phyloP scores from a whole-genome alignment of 2,797 vertebrate genomes.

The Myotis myotis region DNA sequence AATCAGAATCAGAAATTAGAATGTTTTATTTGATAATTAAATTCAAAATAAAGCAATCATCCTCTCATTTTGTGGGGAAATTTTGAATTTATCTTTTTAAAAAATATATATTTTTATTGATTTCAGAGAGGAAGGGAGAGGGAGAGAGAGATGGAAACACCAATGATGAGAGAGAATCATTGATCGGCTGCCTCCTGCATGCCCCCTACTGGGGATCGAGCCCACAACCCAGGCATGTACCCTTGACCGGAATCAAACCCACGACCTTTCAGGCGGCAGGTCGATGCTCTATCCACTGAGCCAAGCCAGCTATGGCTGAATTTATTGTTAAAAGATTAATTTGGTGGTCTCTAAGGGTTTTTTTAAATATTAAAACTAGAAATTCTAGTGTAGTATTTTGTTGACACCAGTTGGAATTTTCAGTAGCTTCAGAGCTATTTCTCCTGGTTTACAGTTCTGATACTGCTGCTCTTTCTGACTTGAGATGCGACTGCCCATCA shows the following conservation, averaged over 20 bases:
- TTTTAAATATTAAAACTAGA: background rate
- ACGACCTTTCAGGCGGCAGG: no score
- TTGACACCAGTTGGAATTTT: background rate
- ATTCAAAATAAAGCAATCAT: slow-evolving; percentile 15
- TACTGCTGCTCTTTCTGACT: background rate
- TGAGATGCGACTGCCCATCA: background rate
- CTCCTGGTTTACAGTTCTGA: background rate
- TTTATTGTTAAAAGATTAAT: background rate
- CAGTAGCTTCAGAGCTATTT: background rate
- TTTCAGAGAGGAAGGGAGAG: no score
- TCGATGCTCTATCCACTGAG: no score
- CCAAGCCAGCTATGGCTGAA: background rate
- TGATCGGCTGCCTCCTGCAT: no score
- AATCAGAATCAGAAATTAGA: slow-evolving; percentile 56
- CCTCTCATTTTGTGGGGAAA: background rate
- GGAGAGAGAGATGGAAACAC: no score
- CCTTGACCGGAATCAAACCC: no score
- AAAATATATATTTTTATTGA: no score
- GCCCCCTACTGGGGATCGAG: no score
- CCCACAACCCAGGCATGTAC: no score
- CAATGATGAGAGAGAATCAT: no score
- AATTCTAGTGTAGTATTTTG: background rate
- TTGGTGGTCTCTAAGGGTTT: background rate
- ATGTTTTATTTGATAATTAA: slow-evolving; percentile 17
- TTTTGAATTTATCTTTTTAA: background rate